phyloP scores from a whole-genome alignment of 2,888 invertebrate species.

The Parnassius smintheus region DNA sequence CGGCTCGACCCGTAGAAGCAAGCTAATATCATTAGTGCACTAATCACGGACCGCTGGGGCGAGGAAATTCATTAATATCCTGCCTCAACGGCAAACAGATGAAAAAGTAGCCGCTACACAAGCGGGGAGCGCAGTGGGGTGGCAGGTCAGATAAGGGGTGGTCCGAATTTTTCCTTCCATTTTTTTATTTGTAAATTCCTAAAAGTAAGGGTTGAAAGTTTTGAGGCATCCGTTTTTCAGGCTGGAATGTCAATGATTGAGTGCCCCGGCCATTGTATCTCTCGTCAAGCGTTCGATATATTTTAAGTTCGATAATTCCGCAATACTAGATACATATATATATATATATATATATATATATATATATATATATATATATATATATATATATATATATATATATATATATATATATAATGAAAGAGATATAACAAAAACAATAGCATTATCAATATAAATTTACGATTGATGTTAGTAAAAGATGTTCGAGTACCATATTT shows the following conservation, averaged over 20 bases:
- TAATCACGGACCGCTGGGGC: slow-evolving; percentile 83
- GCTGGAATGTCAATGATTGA: slow-evolving; percentile 27
- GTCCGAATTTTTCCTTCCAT: slow-evolving; percentile 31
- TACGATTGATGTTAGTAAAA: no score
- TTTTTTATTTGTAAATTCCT: slow-evolving; percentile 39
- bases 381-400: no score
- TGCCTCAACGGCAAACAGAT: slow-evolving; percentile 59
- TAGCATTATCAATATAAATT: no score
- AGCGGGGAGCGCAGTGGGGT: slow-evolving; percentile 27
- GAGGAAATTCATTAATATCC: slow-evolving; percentile 88
- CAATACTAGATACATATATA: no score
- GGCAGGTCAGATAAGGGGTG: slow-evolving; percentile 29
- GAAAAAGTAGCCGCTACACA: slow-evolving; percentile 49
- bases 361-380: no score
- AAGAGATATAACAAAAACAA: no score
- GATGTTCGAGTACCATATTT: no score
- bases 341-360: no score
- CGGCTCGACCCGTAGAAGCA: slow-evolving; percentile 48
- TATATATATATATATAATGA: no score
- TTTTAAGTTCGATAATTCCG: slow-evolving; percentile 2
- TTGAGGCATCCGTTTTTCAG: slow-evolving; percentile 29
- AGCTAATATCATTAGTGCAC: slow-evolving; percentile 84
- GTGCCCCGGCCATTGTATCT: slow-evolving; percentile 23
- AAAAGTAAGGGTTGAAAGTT: slow-evolving; percentile 37
- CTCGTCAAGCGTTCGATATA: slow-evolving; percentile 3